Percentiles rank a stretch among this genome's conserved stretches.
phyloP scores from a whole-genome alignment of 2,113 vertebrate genomes.

The Silurus glanis region DNA sequence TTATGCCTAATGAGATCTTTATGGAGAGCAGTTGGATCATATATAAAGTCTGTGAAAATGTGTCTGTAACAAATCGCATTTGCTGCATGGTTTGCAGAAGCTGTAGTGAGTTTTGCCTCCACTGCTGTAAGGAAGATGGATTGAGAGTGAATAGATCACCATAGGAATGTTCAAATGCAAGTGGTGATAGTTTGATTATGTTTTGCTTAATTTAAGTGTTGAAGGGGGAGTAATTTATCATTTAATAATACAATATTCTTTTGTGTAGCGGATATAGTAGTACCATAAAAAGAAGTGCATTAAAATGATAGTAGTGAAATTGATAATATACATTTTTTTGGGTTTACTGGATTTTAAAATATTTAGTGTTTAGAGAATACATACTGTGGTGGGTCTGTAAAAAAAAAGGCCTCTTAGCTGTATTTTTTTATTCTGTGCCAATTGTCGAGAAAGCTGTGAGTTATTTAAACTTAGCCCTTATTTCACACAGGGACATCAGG shows the following conservation, averaged over 20 bases:
- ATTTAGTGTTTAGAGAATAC: conserved; percentile 11
- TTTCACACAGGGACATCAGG: conserved; percentile 56
- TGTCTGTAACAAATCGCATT: conserved; percentile 60
- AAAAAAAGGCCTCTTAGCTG: conserved; percentile 52
- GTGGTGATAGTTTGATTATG: conserved; percentile 40
- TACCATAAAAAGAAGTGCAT: background rate
- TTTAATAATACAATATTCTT: background rate
- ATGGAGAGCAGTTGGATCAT: conserved; percentile 42
- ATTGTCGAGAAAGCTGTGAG: conserved; percentile 59
- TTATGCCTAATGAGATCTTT: conserved; percentile 42
- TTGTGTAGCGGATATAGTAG: background rate
- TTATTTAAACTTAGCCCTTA: conserved; percentile 63
- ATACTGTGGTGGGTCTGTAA: conserved; percentile 38
- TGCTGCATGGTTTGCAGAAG: conserved; percentile 51
- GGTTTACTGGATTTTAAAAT: conserved; percentile 17
- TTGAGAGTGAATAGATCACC: conserved; percentile 17
- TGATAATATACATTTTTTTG: background rate
- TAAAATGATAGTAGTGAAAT: background rate
- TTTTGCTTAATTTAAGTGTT: conserved; percentile 24
- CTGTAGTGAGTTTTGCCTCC: conserved; percentile 27
- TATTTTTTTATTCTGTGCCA: conserved; percentile 53
- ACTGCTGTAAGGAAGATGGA: conserved; percentile 27
- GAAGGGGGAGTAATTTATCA: background rate
- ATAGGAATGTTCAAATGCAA: conserved; percentile 19
- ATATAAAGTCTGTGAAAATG: conserved; percentile 53